Conservation (phyloP, 2,888 invertebrate species). For the Drosophila acutilabella region DNA sequence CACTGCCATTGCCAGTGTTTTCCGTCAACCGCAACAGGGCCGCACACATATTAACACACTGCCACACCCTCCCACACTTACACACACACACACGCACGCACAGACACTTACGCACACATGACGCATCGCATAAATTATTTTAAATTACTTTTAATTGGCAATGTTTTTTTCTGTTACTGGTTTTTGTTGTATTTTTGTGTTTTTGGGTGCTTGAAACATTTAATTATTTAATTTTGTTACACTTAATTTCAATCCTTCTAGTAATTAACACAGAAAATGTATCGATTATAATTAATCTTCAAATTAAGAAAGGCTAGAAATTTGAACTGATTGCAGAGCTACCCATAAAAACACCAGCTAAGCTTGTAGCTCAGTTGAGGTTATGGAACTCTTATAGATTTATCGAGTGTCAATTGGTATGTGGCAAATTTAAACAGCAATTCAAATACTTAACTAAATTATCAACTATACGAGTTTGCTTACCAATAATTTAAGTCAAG, state of each 20-base stretch:
- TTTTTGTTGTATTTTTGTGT: neutral
- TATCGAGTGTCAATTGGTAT: neutral
- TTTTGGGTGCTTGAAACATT: slow-evolving; percentile 41
- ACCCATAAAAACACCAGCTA: too few relatives aligned
- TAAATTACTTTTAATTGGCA: slow-evolving; percentile 80
- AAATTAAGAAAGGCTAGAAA: too few relatives aligned
- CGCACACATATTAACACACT: slow-evolving; percentile 23
- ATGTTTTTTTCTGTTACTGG: slow-evolving; percentile 44
- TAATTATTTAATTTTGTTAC: slow-evolving; percentile 53
- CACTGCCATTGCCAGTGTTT: slow-evolving; percentile 16
- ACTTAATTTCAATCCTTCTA: neutral
- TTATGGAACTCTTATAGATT: neutral
- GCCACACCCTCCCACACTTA: slow-evolving; percentile 41
- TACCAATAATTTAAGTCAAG: too few relatives aligned
- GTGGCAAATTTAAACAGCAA: neutral
- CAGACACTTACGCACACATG: slow-evolving; percentile 47
- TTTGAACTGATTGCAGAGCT: too few relatives aligned
- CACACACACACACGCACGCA: slow-evolving; percentile 32
- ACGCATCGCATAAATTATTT: slow-evolving; percentile 78
- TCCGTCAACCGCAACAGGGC: slow-evolving; percentile 43
- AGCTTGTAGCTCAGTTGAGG: too few relatives aligned
- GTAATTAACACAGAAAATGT: too few relatives aligned
- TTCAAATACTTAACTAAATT: too few relatives aligned
- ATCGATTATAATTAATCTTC: too few relatives aligned
- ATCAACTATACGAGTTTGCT: too few relatives aligned